Conservation (phyloP, 2,113 vertebrate species). For the Melanostigma gelatinosum region DNA sequence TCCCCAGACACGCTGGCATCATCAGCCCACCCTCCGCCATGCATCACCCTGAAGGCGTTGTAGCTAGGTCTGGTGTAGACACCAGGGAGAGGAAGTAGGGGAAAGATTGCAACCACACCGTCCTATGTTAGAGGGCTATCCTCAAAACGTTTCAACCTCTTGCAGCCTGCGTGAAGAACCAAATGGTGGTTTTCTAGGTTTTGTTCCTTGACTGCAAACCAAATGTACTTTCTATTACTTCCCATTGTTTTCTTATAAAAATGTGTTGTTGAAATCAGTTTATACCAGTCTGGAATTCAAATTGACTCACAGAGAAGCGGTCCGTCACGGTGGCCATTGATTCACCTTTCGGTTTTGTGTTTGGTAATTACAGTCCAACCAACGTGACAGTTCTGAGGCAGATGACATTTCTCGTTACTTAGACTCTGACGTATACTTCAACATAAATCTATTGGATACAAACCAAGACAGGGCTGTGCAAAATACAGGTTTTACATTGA, state of each 20-base stretch:
- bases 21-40: constrained; percentile 63
- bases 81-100: constrained; percentile 41
- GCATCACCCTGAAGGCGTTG: constrained; percentile 58
- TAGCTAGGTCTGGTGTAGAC: constrained; percentile 49
- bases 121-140: constrained; percentile 30
- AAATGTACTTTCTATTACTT: constrained; percentile 17
- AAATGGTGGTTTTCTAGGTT: neutral
- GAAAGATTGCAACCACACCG: constrained; percentile 26
- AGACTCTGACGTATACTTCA: neutral
- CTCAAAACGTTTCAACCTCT: constrained; percentile 15
- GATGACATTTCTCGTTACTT: neutral
- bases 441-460: neutral
- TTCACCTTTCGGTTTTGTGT: neutral
- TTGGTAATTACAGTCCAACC: constrained; percentile 8
- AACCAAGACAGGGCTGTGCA: neutral
- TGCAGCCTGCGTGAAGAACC: neutral
- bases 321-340: constrained; percentile 6
- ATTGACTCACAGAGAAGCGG: neutral
- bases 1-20: constrained; percentile 71
- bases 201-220: constrained; percentile 16
- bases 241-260: neutral
- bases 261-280: constrained; percentile 4
- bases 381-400: neutral
- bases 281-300: neutral
- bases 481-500: neutral